Conservation (phyloP, 1,140 invertebrate species). For the Hypsibius dujardini region DNA sequence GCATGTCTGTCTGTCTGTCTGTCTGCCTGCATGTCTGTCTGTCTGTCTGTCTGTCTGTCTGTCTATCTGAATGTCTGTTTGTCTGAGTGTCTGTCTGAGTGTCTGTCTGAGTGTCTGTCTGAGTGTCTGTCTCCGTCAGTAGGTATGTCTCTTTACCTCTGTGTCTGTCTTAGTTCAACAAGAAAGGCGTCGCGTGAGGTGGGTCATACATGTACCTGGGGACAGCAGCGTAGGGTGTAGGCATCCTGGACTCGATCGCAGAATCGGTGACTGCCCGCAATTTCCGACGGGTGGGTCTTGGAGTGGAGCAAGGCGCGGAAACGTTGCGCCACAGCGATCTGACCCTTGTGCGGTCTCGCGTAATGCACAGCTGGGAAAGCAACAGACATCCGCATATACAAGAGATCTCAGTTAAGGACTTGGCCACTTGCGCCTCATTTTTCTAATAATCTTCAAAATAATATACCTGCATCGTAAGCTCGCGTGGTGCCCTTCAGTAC, state of each 20-base stretch:
- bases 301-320: conserved; percentile 49
- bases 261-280: conserved; percentile 51
- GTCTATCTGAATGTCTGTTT: no score
- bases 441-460: neutral
- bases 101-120: no score
- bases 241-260: conserved; percentile 55
- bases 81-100: no score
- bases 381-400: conserved; percentile 10
- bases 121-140: no score
- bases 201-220: conserved; percentile 37
- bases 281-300: conserved; percentile 47
- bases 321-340: conserved; percentile 43
- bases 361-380: conserved; percentile 43
- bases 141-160: no score
- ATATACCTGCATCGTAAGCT: conserved; percentile 48
- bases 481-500: conserved; percentile 51
- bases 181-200: no score
- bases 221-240: conserved; percentile 52
- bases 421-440: no score
- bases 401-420: conserved; percentile 17
- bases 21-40: no score
- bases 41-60: no score
- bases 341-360: conserved; percentile 49
- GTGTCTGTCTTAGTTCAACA: no score
- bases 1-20: no score